Evolutionary conservation across 2,797 vertebrate genomes (phyloP).

Genomic region (Hypotaenidia philippensis): DNA sequence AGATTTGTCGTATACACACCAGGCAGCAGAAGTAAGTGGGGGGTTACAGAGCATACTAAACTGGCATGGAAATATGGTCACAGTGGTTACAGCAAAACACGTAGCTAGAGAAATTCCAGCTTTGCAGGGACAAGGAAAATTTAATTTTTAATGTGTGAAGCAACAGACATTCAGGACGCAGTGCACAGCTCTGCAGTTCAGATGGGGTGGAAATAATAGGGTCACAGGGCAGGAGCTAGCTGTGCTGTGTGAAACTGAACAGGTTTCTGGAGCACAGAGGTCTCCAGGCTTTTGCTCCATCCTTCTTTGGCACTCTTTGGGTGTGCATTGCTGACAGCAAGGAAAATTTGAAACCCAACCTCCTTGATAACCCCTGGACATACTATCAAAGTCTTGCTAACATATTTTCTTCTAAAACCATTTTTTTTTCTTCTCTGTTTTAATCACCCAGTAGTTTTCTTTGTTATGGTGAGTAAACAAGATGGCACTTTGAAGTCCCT

Average conservation of each 20-base stretch:
- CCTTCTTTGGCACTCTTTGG: background rate
- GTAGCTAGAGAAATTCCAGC: background rate
- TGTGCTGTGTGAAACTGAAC: background rate
- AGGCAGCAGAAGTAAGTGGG: background rate
- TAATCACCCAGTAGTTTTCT: background rate
- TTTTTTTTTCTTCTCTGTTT: background rate
- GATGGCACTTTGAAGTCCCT: background rate
- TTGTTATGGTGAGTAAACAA: background rate
- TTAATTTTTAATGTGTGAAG: background rate
- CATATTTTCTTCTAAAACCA: background rate
- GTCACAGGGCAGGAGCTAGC: background rate
- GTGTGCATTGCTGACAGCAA: background rate
- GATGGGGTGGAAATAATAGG: background rate
- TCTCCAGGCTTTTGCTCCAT: background rate
- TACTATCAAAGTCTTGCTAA: background rate
- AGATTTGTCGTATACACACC: background rate
- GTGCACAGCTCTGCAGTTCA: background rate
- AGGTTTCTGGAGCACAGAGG: background rate
- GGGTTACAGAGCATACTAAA: background rate
- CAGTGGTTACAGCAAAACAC: background rate
- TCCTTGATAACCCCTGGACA: background rate
- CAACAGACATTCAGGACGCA: fast-evolving
- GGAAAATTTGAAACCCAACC: background rate
- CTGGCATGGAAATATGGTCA: background rate
- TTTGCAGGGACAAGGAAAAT: background rate